Percentiles rank a stretch among this genome's conserved stretches.
phyloP scores from a whole-genome alignment of 2,797 vertebrate genomes.

The Novumbra hubbsi region DNA sequence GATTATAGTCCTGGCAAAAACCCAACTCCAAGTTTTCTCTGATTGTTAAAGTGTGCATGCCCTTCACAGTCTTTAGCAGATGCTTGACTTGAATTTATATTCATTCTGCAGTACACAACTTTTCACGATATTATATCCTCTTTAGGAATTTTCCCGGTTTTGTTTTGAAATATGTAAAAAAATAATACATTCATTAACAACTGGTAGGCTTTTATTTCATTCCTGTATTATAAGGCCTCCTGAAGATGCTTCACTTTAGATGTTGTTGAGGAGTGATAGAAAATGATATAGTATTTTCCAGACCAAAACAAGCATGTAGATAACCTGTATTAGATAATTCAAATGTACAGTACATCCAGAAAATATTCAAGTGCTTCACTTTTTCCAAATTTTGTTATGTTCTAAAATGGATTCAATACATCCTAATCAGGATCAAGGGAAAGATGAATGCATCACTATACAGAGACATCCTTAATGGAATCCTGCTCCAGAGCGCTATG shows the following conservation, averaged over 20 bases:
- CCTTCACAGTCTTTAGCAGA: conserved; percentile 19
- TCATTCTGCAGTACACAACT: not conserved
- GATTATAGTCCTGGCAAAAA: conserved; percentile 25
- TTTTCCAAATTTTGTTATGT: no score
- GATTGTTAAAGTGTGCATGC: conserved; percentile 17
- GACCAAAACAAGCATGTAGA: no score
- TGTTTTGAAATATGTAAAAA: not conserved
- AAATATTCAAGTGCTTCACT: no score
- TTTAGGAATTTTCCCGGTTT: not conserved
- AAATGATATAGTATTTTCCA: not conserved
- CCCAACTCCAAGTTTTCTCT: conserved; percentile 15
- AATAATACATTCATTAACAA: not conserved
- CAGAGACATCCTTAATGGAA: no score
- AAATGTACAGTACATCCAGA: no score
- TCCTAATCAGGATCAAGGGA: no score
- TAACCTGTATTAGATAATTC: no score
- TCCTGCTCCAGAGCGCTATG: no score
- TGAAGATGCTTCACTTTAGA: not conserved
- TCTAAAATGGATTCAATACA: no score
- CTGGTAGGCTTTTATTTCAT: not conserved
- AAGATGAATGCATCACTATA: no score
- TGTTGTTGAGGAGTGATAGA: not conserved
- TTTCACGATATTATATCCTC: not conserved
- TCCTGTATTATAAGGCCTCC: no score
- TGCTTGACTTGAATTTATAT: conserved; percentile 6